Base-by-base conservation (phyloP, 2,888 invertebrate species). In the Aricia artaxerxes region DNA sequence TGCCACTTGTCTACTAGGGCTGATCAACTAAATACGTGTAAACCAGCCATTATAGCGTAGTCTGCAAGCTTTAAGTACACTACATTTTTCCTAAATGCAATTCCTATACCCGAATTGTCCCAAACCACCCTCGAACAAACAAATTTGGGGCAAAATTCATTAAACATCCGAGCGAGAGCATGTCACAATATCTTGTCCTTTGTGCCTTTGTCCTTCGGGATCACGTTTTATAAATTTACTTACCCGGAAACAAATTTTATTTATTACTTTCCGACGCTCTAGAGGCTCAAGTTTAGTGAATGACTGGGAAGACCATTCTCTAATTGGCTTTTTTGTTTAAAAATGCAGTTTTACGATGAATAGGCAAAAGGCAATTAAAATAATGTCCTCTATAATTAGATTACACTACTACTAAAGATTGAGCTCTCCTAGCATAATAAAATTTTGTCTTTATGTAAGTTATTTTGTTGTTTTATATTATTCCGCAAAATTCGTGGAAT, bases 171-270 rank as follows among this genome's bases (percentile, higher is more conserved):
- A 49, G 24, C 57, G 16, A 4, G 1, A 49, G 75, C 75, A 75
- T 75, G 75, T 49, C 75, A 44, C 75, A 75, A 75, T 75, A 75
- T 75, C 31, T 44, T 24, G 49, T 24, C 75, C 49, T 75, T 73
- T 73, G 73, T 73, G 44, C 73, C 73, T 73, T 75, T 75, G 75
- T 75, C 44, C 75, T 49, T 13, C 0, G 75, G 75, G 49, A 75
- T 73, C 73, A 73, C 49, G 75, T 75, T 44, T 49, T 44, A 75
- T 75, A 75, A 44, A 75, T 24, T 75, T 44, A 75, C 75, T 75
- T 75, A 75, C 49, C 44, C 75, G 75, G 75, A 75, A 75, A 75
- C 49, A 44, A 75, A 44, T 75, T 75, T 49, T 75, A 75, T 49
- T 49, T 44, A 75, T 44, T 75, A 44, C 75, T 24, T 75, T 6